phyloP scores from a whole-genome alignment of 2,888 invertebrate species.

The Nesidiocoris tenuis region DNA sequence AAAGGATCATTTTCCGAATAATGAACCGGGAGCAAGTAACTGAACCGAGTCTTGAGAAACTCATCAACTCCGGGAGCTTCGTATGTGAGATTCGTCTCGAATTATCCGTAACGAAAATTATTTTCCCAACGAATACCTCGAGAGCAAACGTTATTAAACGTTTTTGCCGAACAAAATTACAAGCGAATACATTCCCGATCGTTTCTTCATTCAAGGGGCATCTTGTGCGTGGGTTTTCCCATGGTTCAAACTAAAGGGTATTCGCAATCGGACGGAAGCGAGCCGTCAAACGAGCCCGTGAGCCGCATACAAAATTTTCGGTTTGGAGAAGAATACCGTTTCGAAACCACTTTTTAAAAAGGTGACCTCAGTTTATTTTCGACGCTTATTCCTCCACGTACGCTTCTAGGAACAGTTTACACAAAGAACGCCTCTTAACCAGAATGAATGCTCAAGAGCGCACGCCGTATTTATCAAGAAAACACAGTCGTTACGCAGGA shows the following conservation, averaged over 20 bases:
- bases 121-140: neutral
- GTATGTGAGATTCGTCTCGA: neutral
- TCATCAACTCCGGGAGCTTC: slow-evolving; percentile 8
- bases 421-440: neutral
- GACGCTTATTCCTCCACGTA: neutral
- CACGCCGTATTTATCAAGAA: too few species aligned
- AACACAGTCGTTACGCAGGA: too few species aligned
- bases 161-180: neutral
- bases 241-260: too few species aligned
- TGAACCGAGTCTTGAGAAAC: slow-evolving; percentile 16
- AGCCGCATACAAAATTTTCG: slow-evolving; percentile 1
- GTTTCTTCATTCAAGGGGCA: neutral
- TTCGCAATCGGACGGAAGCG: slow-evolving; percentile 19
- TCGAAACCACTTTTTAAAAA: slow-evolving; percentile 1
- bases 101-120: neutral
- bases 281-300: neutral
- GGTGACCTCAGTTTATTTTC: slow-evolving; percentile 6
- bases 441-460: too few species aligned
- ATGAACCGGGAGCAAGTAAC: slow-evolving; percentile 27
- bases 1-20: slow-evolving; percentile 36
- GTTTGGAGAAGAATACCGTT: slow-evolving; percentile 8
- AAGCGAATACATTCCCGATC: neutral
- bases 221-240: neutral
- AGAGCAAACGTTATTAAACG: neutral
- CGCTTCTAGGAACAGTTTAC: neutral